phyloP scores from a whole-genome alignment of 2,888 invertebrate genomes.

The Temnothorax ravouxi region DNA sequence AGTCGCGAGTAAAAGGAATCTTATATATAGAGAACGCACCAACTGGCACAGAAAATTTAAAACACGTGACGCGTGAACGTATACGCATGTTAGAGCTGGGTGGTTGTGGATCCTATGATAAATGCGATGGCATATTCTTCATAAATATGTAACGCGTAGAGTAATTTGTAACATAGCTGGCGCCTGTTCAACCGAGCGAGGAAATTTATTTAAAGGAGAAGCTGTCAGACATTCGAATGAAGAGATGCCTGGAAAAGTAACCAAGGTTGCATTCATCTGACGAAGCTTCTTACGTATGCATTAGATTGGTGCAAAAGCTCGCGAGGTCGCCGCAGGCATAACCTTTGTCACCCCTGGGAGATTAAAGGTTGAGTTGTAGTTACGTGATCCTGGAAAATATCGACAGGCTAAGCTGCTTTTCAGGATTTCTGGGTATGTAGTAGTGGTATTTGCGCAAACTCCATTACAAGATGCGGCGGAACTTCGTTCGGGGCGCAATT shows the following conservation, averaged over 20 bases:
- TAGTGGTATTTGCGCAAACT: constrained; percentile 30
- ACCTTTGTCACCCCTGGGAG: constrained; percentile 33
- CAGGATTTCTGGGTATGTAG: constrained; percentile 25
- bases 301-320: constrained; percentile 39
- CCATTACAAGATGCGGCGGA: constrained; percentile 21
- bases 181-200: constrained; percentile 36
- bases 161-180: constrained; percentile 45
- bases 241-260: constrained; percentile 28
- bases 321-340: constrained; percentile 36
- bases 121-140: constrained; percentile 40
- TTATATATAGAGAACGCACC: not conserved
- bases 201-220: constrained; percentile 50
- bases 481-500: not conserved
- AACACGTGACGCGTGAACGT: constrained; percentile 17
- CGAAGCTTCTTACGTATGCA: constrained; percentile 49
- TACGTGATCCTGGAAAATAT: constrained; percentile 43
- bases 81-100: constrained; percentile 5
- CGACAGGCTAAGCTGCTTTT: constrained; percentile 31
- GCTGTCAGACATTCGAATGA: constrained; percentile 18
- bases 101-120: constrained; percentile 43
- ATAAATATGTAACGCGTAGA: constrained; percentile 48
- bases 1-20: not conserved
- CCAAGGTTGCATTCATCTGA: constrained; percentile 39
- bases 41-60: not conserved
- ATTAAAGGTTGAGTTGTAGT: constrained; percentile 52